Base-by-base conservation (phyloP, 2,888 invertebrate species). In the Quadroppia sp. region DNA sequence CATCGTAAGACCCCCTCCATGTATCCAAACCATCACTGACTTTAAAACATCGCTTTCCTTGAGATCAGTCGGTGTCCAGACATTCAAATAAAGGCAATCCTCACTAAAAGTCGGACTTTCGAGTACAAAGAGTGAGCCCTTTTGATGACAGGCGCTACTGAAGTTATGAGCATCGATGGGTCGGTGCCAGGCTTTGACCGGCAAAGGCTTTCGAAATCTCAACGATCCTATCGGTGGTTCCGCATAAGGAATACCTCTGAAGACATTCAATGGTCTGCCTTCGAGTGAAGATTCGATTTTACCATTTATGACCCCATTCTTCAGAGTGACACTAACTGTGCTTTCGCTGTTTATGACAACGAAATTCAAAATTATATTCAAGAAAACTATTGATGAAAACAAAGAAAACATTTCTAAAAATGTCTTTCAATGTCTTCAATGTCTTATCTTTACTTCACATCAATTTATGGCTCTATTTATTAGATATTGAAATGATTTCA, bases 21-120 rank as follows among this genome's bases (percentile, higher is more conserved):
- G 72, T 15, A 72, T 72, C 30, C 25, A 72, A 28, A 72, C 17
- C 23, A 72, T 32, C 9, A 72, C 72, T 17, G 73, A 25, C 25
- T 32, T 45, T 2, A 73, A 30, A 30, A n/a, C 17, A 28, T 45
- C 69, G 17, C 9, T 17, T 3, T 11, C n/a, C 17, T 32, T 25
- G 32, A 4, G 7, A 20, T 2, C n/a, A n/a, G n/a, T 25, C 6
- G 73, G 73, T 23, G 73, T 50, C 73, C 73, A 73, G 3, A 73
- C 23, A 50, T 73, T 73, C 25, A 73, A 30, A 48, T 73, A 48
- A 3, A 73, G 50, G 50, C 73, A 73, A 17, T 73, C 73, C 32
- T 73, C 73, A 32, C 42, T 40, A 13, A 72, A 6, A 25, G 67
- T 69, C 25, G 25, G 15, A 23, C 30, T 72, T 1, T 59, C 23